Evolutionary conservation across 2,888 invertebrate genomes (phyloP).

Genomic region (Hirtodrosophila duncani): DNA sequence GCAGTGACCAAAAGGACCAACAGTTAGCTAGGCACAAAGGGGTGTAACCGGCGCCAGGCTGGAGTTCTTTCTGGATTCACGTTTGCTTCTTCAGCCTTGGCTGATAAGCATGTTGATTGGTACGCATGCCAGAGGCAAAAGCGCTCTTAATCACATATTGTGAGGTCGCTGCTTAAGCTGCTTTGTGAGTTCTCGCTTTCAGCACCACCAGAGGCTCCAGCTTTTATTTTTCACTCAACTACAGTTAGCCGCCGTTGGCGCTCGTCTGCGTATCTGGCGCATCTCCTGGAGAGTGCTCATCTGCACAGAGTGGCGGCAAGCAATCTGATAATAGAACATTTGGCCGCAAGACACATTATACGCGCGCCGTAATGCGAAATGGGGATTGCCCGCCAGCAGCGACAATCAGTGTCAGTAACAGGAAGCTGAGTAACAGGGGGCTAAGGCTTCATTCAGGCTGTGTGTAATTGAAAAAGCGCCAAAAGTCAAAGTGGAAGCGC

Average conservation of each 20-base stretch:
- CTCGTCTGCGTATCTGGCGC: conserved; percentile 39
- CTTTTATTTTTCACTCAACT: conserved; percentile 61
- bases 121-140: conserved; percentile 20
- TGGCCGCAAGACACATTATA: conserved; percentile 67
- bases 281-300: conserved; percentile 38
- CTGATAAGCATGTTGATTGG: conserved; percentile 45
- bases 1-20: conserved; percentile 23
- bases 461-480: conserved; percentile 59
- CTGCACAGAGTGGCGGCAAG: conserved; percentile 7
- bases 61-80: too few species aligned
- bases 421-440: conserved; percentile 31
- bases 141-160: not conserved
- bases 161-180: conserved; percentile 31
- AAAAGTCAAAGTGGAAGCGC: conserved; percentile 50
- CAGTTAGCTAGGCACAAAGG: conserved; percentile 2
- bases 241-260: conserved; percentile 61
- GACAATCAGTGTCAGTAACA: conserved; percentile 68
- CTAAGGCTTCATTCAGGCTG: conserved; percentile 2
- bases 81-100: too few species aligned
- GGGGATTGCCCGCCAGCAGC: conserved; percentile 26
- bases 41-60: too few species aligned
- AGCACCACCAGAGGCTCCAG: too few species aligned
- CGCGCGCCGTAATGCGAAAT: conserved; percentile 28
- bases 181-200: conserved; percentile 24
- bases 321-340: conserved; percentile 61